Base-by-base conservation (phyloP, 2,797 vertebrate species). In the Schizothorax lantsangensis region DNA sequence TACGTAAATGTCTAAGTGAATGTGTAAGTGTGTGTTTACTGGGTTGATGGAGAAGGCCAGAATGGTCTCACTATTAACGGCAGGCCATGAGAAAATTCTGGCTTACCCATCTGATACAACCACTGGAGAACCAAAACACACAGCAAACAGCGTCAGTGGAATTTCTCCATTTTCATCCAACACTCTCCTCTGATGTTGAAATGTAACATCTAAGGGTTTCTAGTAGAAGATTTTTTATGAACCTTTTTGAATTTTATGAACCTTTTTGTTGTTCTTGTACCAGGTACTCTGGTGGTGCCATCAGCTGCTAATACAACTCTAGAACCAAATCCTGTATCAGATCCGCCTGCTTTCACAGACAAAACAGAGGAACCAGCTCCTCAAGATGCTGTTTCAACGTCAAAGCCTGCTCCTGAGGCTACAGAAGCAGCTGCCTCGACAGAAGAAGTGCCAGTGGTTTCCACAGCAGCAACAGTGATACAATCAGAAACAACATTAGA, bases 281-380 rank as follows among this genome's bases (percentile, higher is more conserved):
- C 84, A 96, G 95, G 92, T 86, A 94, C 94, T 71, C 91, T 94
- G 54, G 68, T 0, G 30, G 0, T 82, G 62, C 89, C 93, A 6
- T 7, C 71, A 81, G 15, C 23, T 0, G 0, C 0, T 3, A 4
- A 4, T 1, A 1, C 0, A 2, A 7, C 19, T 5, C 1, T 6
- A 11, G 21, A 4, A 23, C 30, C 54, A 0, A 0, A 2, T 69
- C 57, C 86, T 2, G 8, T 5, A 19, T 10, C 2, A 4, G 26
- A 17, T 0, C 4, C 12, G 0, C 1, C 54, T n/a, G 6, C 38
- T 7, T 11, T 4, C 15, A 89, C 88, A 0, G 12, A 43, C 23
- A 19, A 38, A 23, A 19, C 47, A 62, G 0, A 8, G 52, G 0
- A 57, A 26, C 6, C 26, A 23, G 45, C 14, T n/a, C 40, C 69